Conservation (phyloP, 2,113 vertebrate genomes). For the Prinia subflava region DNA sequence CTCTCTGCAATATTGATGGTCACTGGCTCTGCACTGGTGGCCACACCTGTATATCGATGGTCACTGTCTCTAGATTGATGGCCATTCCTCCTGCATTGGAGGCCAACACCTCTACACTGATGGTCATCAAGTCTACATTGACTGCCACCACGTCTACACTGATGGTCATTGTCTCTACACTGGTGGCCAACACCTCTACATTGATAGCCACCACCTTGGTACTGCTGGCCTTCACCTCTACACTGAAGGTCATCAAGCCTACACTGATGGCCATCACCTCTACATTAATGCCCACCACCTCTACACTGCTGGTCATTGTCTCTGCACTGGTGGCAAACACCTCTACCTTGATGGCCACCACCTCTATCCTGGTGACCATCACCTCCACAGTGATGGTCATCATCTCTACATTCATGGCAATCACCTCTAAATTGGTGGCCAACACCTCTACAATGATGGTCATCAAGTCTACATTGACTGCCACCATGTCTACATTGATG, state of each 20-base stretch:
- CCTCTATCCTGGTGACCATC: rapidly evolving
- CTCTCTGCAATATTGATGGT: neutral
- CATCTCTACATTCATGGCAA: no score
- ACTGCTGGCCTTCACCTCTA: rapidly evolving
- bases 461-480: no score
- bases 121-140: rapidly evolving
- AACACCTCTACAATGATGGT: rapidly evolving
- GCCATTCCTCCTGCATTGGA: rapidly evolving
- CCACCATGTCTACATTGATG: rapidly evolving
- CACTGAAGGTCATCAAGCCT: rapidly evolving
- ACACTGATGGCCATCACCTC: rapidly evolving
- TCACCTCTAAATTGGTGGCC: no score
- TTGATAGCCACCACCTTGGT: rapidly evolving
- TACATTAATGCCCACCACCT: rapidly evolving
- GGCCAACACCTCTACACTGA: rapidly evolving
- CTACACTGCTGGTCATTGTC: rapidly evolving
- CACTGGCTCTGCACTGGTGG: neutral
- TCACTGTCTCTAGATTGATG: rapidly evolving
- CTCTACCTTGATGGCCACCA: rapidly evolving
- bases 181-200: neutral
- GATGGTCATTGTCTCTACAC: rapidly evolving
- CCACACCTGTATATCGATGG: rapidly evolving
- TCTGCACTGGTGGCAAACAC: rapidly evolving
- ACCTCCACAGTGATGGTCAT: rapidly evolving
- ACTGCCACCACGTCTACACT: rapidly evolving